Evolutionary conservation across 2,797 vertebrate genomes (phyloP).

Genomic region (Brachyrhaphis roseni): DNA sequence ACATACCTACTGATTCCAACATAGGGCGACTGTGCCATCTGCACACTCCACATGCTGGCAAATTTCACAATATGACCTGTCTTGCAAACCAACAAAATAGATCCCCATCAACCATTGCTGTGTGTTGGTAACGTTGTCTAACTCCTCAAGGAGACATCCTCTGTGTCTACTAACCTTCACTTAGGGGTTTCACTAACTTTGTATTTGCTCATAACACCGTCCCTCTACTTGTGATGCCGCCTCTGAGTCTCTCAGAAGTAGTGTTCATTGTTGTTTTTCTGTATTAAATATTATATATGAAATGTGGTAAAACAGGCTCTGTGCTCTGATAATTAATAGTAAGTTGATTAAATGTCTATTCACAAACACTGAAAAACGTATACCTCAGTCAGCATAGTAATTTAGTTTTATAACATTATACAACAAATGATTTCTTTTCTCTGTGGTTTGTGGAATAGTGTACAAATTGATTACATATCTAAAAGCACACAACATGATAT

Average conservation of each 20-base stretch:
- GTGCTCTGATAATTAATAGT: neutral
- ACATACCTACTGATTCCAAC: slow-evolving; percentile 1
- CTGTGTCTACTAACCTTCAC: neutral
- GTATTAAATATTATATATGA: neutral
- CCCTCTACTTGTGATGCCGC: neutral
- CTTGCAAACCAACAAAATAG: neutral
- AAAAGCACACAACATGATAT: neutral
- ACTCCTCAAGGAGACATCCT: neutral
- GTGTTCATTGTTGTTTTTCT: neutral
- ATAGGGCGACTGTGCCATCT: neutral
- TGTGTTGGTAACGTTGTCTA: neutral
- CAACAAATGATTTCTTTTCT: neutral
- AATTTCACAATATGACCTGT: slow-evolving; percentile 1
- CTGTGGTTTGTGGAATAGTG: neutral
- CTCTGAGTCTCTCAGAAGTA: neutral
- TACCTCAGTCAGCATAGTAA: neutral
- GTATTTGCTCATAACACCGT: neutral
- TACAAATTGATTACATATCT: neutral
- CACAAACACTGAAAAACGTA: neutral
- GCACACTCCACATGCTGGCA: slow-evolving; percentile 1
- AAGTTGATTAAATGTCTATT: too few relatives aligned
- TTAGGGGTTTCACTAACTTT: neutral
- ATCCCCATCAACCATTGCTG: neutral
- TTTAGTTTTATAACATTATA: neutral
- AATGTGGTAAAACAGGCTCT: neutral